Evolutionary conservation across 2,797 vertebrate species (phyloP).

Genomic region (Calcarius lapponicus): DNA sequence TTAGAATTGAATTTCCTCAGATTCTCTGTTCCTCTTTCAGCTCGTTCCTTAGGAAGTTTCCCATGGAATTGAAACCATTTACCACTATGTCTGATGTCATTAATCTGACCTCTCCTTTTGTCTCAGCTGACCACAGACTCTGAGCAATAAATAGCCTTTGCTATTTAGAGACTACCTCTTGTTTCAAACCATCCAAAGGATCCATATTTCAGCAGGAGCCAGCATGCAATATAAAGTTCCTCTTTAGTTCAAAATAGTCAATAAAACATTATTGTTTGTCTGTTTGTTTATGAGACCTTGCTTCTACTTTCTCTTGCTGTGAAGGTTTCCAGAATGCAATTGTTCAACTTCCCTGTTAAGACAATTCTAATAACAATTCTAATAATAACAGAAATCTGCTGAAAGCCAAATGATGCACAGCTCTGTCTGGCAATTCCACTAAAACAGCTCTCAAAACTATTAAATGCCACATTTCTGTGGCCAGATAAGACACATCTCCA

Average conservation of each 20-base stretch:
- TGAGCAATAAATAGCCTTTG: constrained; percentile 24
- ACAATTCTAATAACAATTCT: background rate
- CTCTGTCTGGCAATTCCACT: background rate
- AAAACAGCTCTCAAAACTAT: background rate
- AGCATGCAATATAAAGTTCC: background rate
- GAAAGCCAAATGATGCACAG: background rate
- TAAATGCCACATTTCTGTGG: background rate
- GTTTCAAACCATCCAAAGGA: constrained; percentile 48
- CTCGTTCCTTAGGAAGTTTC: constrained; percentile 42
- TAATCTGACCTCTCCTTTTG: constrained; percentile 64
- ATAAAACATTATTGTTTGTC: background rate
- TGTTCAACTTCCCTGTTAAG: background rate
- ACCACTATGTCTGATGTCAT: constrained; percentile 31
- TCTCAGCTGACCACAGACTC: constrained; percentile 59
- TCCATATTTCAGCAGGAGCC: constrained; percentile 41
- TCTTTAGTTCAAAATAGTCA: background rate
- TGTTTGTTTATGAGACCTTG: background rate
- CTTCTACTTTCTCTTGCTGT: background rate
- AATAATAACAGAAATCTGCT: background rate
- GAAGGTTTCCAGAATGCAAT: background rate
- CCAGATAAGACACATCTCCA: background rate
- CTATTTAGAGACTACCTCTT: constrained; percentile 27
- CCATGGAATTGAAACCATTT: constrained; percentile 32
- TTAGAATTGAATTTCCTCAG: constrained; percentile 34
- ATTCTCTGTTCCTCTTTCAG: background rate